These are phyloP conservation scores for Musca vetustissima DNA, from an alignment of 1,140 invertebrate species.

Conservation along the genomic window DNA sequence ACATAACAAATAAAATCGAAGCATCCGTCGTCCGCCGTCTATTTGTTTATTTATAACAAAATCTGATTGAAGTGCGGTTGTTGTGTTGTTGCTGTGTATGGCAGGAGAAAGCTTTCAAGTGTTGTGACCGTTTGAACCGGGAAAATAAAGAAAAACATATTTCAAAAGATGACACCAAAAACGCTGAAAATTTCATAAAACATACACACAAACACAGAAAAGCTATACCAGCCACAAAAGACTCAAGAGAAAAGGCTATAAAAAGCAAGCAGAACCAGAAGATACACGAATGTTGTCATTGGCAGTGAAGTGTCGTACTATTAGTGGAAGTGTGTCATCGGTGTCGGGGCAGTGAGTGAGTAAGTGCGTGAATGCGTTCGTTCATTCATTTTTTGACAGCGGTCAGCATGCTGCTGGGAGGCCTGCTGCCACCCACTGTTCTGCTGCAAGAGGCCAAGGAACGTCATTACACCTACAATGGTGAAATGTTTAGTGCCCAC, in stretches of 20 bases:
- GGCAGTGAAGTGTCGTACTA: conserved; percentile 13
- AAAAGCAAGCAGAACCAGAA: too few species aligned
- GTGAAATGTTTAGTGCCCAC: conserved; percentile 83
- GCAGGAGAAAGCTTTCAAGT: conserved; percentile 6
- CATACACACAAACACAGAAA: too few species aligned
- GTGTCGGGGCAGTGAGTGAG: not conserved
- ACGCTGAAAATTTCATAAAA: too few species aligned
- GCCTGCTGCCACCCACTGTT: conserved; percentile 61
- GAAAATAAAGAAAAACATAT: not conserved
- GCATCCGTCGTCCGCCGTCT: too few species aligned
- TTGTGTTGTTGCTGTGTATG: not conserved
- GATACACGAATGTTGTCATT: conserved; percentile 23
- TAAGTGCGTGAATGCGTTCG: too few species aligned
- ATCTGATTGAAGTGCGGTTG: too few species aligned
- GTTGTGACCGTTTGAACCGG: not conserved
- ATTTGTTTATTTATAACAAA: too few species aligned
- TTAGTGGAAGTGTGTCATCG: conserved; percentile 14
- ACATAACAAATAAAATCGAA: too few species aligned
- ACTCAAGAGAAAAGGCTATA: not conserved
- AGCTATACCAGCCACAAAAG: too few species aligned
- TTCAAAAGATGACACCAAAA: conserved; percentile 8
- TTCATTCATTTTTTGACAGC: conserved; percentile 62
- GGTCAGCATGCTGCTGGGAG: conserved; percentile 71
- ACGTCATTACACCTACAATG: conserved; percentile 71
- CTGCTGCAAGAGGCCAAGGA: conserved; percentile 64